Conservation (phyloP, 2,888 invertebrate species). For the Hypselothyrea guttata region DNA sequence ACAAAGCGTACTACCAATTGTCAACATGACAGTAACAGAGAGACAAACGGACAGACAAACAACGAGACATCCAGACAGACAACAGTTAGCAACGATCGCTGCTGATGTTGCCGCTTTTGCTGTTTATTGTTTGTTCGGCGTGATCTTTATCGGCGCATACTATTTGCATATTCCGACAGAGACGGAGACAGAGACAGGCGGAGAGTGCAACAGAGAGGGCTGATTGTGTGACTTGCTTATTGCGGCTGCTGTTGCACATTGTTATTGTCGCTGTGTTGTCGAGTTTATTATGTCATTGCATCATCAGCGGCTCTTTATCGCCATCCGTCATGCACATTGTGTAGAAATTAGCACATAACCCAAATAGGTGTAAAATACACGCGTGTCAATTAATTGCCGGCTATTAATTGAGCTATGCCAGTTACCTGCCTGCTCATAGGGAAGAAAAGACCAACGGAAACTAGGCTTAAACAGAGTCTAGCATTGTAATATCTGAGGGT, state of each 20-base stretch:
- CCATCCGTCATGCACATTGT: conserved; percentile 76
- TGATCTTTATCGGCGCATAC: conserved; percentile 69
- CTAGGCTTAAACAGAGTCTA: no score
- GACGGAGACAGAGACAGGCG: conserved; percentile 14
- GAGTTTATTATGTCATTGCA: conserved; percentile 77
- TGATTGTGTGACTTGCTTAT: conserved; percentile 38
- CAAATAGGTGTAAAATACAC: conserved; percentile 71
- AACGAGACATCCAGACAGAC: no score
- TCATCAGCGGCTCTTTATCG: conserved; percentile 68
- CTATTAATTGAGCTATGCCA: conserved; percentile 51
- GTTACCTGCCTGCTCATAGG: neutral
- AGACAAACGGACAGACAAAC: conserved; percentile 20
- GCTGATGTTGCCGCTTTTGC: conserved; percentile 57
- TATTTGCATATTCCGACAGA: conserved; percentile 71
- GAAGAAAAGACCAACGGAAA: no score
- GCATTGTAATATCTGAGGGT: no score
- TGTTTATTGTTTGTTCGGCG: conserved; percentile 64
- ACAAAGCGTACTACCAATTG: conserved; percentile 73
- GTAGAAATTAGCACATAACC: conserved; percentile 77
- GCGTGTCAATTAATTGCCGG: conserved; percentile 71
- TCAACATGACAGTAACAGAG: conserved; percentile 81
- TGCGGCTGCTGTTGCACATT: conserved; percentile 38
- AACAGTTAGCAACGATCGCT: conserved; percentile 68
- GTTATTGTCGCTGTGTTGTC: conserved; percentile 46
- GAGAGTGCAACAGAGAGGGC: neutral